A percentile compares a stretch with the other conserved stretches of the same genome.
These are phyloP conservation scores for Asarcornis scutulata DNA, from an alignment of 2,113 vertebrate genomes.

Conservation along the genomic window DNA sequence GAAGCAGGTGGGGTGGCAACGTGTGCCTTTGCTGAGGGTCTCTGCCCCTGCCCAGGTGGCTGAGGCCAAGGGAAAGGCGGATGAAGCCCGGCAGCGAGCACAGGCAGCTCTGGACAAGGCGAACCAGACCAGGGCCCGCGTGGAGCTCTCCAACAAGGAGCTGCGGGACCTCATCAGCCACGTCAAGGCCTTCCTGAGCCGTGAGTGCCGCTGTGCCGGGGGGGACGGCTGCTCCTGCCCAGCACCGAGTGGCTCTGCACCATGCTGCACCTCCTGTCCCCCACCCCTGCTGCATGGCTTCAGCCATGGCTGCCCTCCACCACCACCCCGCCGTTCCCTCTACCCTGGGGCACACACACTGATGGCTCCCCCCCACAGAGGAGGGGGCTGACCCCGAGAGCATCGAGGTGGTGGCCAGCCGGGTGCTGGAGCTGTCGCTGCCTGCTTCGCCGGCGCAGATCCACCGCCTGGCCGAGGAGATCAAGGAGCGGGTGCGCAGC, in stretches of 20 bases:
- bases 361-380: conserved; percentile 76
- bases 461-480: conserved; percentile 87
- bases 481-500: conserved; percentile 90
- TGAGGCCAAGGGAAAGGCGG: conserved; percentile 88
- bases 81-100: conserved; percentile 85
- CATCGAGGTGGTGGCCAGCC: conserved; percentile 91
- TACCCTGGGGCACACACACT: fast-evolving
- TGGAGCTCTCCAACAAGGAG: conserved; percentile 92
- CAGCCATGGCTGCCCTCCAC: not conserved
- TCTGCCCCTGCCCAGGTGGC: conserved; percentile 79
- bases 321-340: not conserved
- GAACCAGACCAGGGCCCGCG: conserved; percentile 85
- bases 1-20: not conserved
- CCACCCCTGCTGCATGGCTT: not conserved
- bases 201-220: conserved; percentile 74
- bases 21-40: not conserved
- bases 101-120: conserved; percentile 91
- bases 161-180: conserved; percentile 93
- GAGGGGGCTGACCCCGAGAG: conserved; percentile 96
- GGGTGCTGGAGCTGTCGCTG: conserved; percentile 92
- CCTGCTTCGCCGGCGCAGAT: conserved; percentile 92
- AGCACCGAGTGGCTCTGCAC: not conserved
- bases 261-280: not conserved
- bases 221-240: not conserved
- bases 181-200: conserved; percentile 92